Base-by-base conservation (phyloP, 2,113 vertebrate species). In the Centropus bengalensis region DNA sequence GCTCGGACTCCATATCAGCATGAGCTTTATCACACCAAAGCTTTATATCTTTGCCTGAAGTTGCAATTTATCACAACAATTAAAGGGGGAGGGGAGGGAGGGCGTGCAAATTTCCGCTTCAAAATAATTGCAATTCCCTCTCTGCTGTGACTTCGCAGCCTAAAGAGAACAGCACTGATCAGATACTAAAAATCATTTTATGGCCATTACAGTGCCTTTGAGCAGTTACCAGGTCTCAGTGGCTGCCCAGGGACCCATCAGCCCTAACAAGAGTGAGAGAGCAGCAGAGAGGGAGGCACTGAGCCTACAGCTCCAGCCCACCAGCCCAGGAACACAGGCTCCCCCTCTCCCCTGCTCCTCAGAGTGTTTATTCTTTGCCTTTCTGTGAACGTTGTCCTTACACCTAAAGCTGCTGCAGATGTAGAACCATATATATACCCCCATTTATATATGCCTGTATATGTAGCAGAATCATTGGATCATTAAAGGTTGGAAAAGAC, bases 121-220 rank as follows among this genome's bases (percentile, higher is more conserved):
- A 24, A 38, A 84, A 73, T 78, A 84, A 92, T 58, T 59, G 42
- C 71, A 54, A 54, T 56, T 75, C 68, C 7, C 47, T 64, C 66
- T 92, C 81, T 54, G 76, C 70, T 76, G 84, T 64, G 82, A 54
- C 78, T 91, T 66, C 67, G 7, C 49, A 33, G 82, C 59, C 70
- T 74, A 45, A 82, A 87, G 89, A 88, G 77, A 93, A 90, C 17
- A 1, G 89, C 71, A 47, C 88, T 68, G 69, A 95, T 78, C 89
- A 82, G 95, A 68, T 68, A 92, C 94, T 97, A 91, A 97, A 94
- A 96, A 93, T 45, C 96, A 90, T 94, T 94, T 96, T 92, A 97
- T 62, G 83, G 95, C 94, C 92, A 93, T 97, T 96, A 96, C 55
- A 87, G 91, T 62, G 85, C 96, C 86, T 62, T 45, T 1, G 26